phyloP scores from a whole-genome alignment of 2,797 vertebrate species.

The Adrianichthys oophorus region DNA sequence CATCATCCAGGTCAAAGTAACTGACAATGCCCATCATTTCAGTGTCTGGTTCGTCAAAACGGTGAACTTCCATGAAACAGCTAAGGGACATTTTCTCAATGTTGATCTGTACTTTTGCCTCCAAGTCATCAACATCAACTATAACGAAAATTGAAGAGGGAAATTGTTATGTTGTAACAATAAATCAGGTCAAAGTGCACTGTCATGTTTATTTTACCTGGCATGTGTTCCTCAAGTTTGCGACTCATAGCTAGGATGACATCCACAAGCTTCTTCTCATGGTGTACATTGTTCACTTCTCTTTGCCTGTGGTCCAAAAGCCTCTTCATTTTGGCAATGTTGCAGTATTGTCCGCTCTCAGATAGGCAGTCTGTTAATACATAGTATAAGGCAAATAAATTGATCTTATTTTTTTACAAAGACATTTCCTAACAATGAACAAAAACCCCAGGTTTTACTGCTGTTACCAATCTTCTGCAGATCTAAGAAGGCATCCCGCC shows the following conservation, averaged over 20 bases:
- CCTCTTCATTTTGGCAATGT: conserved; percentile 57
- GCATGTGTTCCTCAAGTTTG: conserved; percentile 74
- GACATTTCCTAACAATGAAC: rapidly evolving
- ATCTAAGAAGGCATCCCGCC: conserved; percentile 59
- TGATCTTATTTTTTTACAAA: rapidly evolving
- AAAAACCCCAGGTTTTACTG: rapidly evolving
- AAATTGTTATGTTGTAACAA: conserved; percentile 5
- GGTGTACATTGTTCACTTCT: conserved; percentile 71
- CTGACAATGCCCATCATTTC: conserved; percentile 39
- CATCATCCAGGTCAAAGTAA: conserved; percentile 76
- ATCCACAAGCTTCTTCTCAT: conserved; percentile 74
- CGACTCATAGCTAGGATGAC: conserved; percentile 80
- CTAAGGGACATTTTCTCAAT: conserved; percentile 64
- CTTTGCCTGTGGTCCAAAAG: conserved; percentile 69
- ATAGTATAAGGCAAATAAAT: not conserved
- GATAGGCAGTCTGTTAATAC: conserved; percentile 70
- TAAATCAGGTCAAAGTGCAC: not conserved
- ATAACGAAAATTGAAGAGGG: not conserved
- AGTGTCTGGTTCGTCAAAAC: conserved; percentile 22
- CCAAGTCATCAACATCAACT: conserved; percentile 73
- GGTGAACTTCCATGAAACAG: conserved; percentile 67
- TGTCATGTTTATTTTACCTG: conserved; percentile 68
- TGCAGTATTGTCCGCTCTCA: conserved; percentile 56
- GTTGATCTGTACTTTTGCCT: conserved; percentile 53
- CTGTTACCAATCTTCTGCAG: conserved; percentile 82